Percentiles rank a stretch among this genome's conserved stretches.
These are phyloP conservation scores for Lanistes nyassanus DNA, from an alignment of 1,140 invertebrate genomes.

Conservation along the genomic window DNA sequence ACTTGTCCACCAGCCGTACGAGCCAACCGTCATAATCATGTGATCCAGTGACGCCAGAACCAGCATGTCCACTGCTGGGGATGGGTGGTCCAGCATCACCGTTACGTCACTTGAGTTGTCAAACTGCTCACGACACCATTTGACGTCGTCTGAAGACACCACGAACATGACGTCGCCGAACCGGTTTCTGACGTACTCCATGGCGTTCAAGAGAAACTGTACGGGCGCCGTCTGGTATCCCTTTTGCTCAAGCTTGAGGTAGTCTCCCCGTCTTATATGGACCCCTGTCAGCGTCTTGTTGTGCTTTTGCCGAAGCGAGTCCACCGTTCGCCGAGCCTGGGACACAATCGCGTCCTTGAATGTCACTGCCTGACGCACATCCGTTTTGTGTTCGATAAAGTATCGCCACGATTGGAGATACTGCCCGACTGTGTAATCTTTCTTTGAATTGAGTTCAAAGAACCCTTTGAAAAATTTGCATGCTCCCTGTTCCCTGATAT, in stretches of 20 bases:
- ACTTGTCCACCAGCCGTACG: conserved; percentile 50
- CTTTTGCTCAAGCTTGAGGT: not conserved
- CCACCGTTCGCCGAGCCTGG: not conserved
- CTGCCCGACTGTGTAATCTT: not conserved
- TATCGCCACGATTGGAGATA: conserved; percentile 8
- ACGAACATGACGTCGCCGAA: conserved; percentile 15
- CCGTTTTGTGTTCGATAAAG: not conserved
- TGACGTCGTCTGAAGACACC: conserved; percentile 2
- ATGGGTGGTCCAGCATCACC: not conserved
- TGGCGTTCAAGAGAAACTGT: conserved; percentile 10
- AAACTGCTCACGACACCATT: conserved; percentile 4
- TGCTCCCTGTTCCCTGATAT: not conserved
- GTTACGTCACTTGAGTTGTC: not conserved
- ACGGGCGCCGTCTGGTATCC: conserved; percentile 2
- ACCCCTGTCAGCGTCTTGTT: not conserved
- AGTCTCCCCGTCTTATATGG: conserved; percentile 8
- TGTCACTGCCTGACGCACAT: not conserved
- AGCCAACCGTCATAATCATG: conserved; percentile 48
- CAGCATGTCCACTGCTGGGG: conserved; percentile 46
- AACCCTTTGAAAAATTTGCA: not conserved
- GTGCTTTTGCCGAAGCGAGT: not conserved
- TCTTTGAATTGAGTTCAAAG: not conserved
- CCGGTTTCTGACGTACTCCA: conserved; percentile 16
- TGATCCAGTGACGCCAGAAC: conserved; percentile 46
- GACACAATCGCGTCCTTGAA: not conserved